Evolutionary conservation across 2,113 vertebrate genomes (phyloP), one percentile per base, ranked within the genome.

Genomic region (Plotosus lineatus): DNA sequence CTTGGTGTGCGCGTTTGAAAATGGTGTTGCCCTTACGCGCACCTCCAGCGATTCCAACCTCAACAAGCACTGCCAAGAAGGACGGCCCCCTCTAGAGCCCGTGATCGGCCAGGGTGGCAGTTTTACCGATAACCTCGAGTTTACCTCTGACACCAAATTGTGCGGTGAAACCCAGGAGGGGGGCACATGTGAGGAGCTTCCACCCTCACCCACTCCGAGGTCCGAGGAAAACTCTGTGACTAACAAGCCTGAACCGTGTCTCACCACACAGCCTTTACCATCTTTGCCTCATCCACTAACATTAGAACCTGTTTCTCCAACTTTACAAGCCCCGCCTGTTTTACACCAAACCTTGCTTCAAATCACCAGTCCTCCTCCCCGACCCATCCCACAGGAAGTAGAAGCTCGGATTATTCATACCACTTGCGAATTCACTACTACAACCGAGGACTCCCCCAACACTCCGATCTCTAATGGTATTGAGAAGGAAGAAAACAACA

Each of bases 31-130:
- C 0, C 90, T 99, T 84, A 97, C 96, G 0, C 96, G 98, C 38
- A 99, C 96, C 0, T 98, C 97, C 36, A 99, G 98, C n/a, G 98
- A 99, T 84, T 97, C 98, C 11, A 99, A 98, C 90, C 93, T 99
- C 84, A 99, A 99, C 82, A 96, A 99, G 91, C 98, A 98, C 91
- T 98, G 96, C 90, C 96, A 94, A 89, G 97, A 98, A 31, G 94
- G 90, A 66, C 92, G 94, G 69, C 86, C 88, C 11, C 84, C 91
- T 48, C 86, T 95, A 68, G 97, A 98, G 74, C 86, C 94, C 7
- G 76, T 94, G 26, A 87, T 92, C 0, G 75, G 80, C 55, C 23
- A 75, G 1, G 60, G 89, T 0, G 93, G 93, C 66, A 84, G 85
- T 3, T 51, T 89, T 0, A 90, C 90, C 38, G 87, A 85, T 5